Base-by-base conservation (phyloP, 2,113 vertebrate species). In the Phyllostomus hastatus region DNA sequence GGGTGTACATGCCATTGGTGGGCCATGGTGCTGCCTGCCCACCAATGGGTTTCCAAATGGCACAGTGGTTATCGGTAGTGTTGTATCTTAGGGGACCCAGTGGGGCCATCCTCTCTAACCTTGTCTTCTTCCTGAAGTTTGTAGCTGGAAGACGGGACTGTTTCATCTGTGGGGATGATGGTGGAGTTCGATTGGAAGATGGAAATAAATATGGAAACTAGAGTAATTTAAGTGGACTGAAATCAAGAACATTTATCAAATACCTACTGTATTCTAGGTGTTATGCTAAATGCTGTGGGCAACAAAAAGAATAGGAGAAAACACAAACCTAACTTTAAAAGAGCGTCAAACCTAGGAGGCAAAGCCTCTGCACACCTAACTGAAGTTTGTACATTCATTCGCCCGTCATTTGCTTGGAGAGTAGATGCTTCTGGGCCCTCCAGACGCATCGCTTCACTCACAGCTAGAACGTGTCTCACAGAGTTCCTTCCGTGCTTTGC, bases 221-320 rank as follows among this genome's bases (percentile, higher is more conserved):
- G n/a, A 73, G 70, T 61, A 79, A 76, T 31, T 38, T 66, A 46
- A 72, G n/a, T 75, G 19, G 59, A 3, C 19, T 66, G 22, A 79
- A 80, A 50, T 94, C 26, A 82, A 82, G 35, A 89, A 95, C n/a
- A 50, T 43, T 86, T 81, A 72, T 70, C 22, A 90, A 82, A 59
- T 38, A 46, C 41, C 59, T 79, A 16, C 52, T 61, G 31, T 41
- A 5, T 83, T 35, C n/a, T 48, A 87, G 82, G 54, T 33, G 87
- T 91, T 80, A 38, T 90, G n/a, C 24, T 88, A 84, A 82, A 33
- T 10, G 17, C 28, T 50, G 5, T 72, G 38, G 38, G n/a, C 26
- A 78, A 66, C 5, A 86, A 41, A 41, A 50, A 69, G 19, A 89
- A 66, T 4, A 41, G 24, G 88, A 91, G 61, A 72, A 91, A 95